Evolutionary conservation across 2,888 invertebrate genomes (phyloP), one percentile per base, ranked within the genome.

Genomic region (Sphaerophoria rueppellii): DNA sequence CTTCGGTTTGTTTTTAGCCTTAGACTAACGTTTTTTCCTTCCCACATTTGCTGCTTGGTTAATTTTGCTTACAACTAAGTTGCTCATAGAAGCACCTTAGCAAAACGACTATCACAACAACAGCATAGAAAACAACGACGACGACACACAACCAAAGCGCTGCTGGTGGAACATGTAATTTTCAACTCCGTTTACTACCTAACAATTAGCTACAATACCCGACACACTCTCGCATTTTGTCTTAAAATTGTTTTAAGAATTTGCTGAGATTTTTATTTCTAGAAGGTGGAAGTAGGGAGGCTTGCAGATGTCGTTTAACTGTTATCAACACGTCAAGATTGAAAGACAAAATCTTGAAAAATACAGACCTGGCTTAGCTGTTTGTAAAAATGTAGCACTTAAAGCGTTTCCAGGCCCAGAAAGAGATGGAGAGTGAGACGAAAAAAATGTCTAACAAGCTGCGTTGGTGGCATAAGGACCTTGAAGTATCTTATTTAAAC

Each of bases 391-490:
- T 9, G 50, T 48, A 37, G 35, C 67, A 58, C 57, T 37, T 40
- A 65, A 73, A 54, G 43, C 73, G 61, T 35, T 65, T 48, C 58
- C 67, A 67, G 37, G 67, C 37, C 40, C 4, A 48, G 2, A 34
- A 34, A n/a, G 48, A 0, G 14, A 34, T 7, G n/a, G 4, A 35
- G 48, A 34, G n/a, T n/a, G 32, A 43, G 37, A 4, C 48, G 12
- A 48, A n/a, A 48, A 5, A 35, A 11, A 50, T n/a, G 4, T 4
- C 43, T 4, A 63, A 46, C n/a, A 50, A 43, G 35, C 72, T 40
- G 81, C 85, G 85, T 85, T 85, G 85, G 85, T 81, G 85, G 85
- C 52, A 76, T 72, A 48, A 32, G 73, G 85, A 85, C 85, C 85
- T 85, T 85, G 85, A 81, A 77, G 81, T 85, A 76, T 73, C 85